Evolutionary conservation across 2,113 vertebrate genomes (phyloP).

Genomic region (Lepus timidus): DNA sequence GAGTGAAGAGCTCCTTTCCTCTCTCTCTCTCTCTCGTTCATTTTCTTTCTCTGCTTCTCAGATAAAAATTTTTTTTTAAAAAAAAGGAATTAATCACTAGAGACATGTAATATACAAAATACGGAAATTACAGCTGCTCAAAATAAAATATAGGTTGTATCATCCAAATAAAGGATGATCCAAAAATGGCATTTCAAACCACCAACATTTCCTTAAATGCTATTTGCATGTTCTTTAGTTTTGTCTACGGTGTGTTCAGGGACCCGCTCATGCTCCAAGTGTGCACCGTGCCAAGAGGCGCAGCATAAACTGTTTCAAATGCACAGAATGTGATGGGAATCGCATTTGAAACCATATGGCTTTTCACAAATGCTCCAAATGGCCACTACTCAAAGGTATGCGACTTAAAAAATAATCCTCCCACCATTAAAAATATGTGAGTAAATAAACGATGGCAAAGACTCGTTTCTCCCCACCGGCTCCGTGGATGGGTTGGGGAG

Average conservation of each 20-base stretch:
- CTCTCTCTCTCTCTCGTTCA: too few species aligned
- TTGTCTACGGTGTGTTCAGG: slow-evolving; percentile 7
- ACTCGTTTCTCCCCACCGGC: slow-evolving; percentile 64
- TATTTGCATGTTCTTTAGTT: slow-evolving; percentile 41
- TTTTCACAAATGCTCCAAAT: slow-evolving; percentile 57
- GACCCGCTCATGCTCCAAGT: slow-evolving; percentile 51
- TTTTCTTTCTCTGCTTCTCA: too few species aligned
- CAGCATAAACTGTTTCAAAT: slow-evolving; percentile 53
- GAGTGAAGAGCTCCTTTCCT: too few species aligned
- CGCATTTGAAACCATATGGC: slow-evolving; percentile 71
- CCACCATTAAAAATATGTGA: slow-evolving; percentile 72
- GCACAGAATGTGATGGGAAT: slow-evolving; percentile 59
- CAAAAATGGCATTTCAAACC: slow-evolving; percentile 63
- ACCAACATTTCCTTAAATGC: slow-evolving; percentile 44
- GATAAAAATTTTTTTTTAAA: too few species aligned
- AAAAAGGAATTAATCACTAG: not conserved
- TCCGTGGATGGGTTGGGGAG: not conserved
- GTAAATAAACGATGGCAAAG: slow-evolving; percentile 56
- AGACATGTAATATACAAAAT: slow-evolving; percentile 68
- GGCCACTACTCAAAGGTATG: slow-evolving; percentile 64
- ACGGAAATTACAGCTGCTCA: slow-evolving; percentile 71
- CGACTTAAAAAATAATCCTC: slow-evolving; percentile 53
- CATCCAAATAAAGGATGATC: slow-evolving; percentile 10
- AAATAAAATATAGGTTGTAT: slow-evolving; percentile 62
- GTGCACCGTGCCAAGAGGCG: slow-evolving; percentile 23